A percentile compares a stretch with the other conserved stretches of the same genome.
Evolutionary conservation across 2,113 vertebrate genomes (phyloP).

Genomic region (Zosterops hypoxanthus): DNA sequence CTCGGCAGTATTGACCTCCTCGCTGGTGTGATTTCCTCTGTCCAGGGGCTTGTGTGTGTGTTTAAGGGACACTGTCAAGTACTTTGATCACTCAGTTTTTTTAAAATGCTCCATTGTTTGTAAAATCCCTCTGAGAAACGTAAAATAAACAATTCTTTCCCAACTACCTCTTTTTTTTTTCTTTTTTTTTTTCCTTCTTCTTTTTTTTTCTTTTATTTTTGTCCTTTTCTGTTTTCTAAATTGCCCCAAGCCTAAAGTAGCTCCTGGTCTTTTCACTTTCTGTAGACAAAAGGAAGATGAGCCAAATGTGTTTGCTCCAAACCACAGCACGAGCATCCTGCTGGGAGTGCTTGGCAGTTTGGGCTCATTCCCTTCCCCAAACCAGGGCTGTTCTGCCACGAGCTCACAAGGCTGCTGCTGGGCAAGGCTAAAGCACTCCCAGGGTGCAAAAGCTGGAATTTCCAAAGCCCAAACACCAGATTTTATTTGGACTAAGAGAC

Average conservation of each 20-base stretch:
- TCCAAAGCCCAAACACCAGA: not conserved
- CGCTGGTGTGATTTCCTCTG: slow-evolving; percentile 48
- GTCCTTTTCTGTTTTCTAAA: not conserved
- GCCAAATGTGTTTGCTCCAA: not conserved
- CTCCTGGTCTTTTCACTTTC: not conserved
- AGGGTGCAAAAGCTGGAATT: not conserved
- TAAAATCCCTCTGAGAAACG: slow-evolving; percentile 65
- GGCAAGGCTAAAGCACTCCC: not conserved
- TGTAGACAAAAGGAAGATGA: rapidly evolving
- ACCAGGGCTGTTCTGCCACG: not conserved
- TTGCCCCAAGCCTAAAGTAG: not conserved
- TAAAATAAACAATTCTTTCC: slow-evolving; percentile 67
- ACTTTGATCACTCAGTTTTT: slow-evolving; percentile 63
- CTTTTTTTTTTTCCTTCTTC: not conserved
- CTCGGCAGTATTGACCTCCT: slow-evolving; percentile 55
- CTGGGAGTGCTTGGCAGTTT: not conserved
- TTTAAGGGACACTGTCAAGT: slow-evolving; percentile 67
- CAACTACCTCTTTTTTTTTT: not conserved
- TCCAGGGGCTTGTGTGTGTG: slow-evolving; percentile 48
- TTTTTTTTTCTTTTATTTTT: not conserved
- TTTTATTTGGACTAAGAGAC: not conserved
- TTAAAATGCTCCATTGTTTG: slow-evolving; percentile 66
- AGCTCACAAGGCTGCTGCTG: not conserved
- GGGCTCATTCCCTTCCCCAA: rapidly evolving
- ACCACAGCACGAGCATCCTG: not conserved